These are phyloP conservation scores for Sus scrofa DNA, from an alignment of 2,113 vertebrate genomes.

Conservation along the genomic window T2T-Sscrofa CM000817.6:37063501-37064000, in stretches of 20 bases:
- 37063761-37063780: not conserved
- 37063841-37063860: not conserved
- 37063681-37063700: not conserved
- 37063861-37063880: not conserved
- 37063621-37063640: not conserved
- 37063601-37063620: not conserved
- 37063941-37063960: not conserved
- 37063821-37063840: not conserved
- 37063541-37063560: not conserved
- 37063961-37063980: not conserved
- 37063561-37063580: not conserved
- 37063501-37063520: not conserved
- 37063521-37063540: not conserved
- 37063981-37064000: not conserved
- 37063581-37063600: not conserved
- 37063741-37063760: fast-evolving
- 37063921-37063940: not conserved
- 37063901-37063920: not conserved
- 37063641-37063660: not conserved
- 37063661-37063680: not conserved
- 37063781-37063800: not conserved
- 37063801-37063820: not conserved
- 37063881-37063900: not conserved
- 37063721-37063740: not conserved
- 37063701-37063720: not conserved